Conservation (phyloP, 1,140 invertebrate genomes). For the Drosophila pseudoobscura region DNA sequence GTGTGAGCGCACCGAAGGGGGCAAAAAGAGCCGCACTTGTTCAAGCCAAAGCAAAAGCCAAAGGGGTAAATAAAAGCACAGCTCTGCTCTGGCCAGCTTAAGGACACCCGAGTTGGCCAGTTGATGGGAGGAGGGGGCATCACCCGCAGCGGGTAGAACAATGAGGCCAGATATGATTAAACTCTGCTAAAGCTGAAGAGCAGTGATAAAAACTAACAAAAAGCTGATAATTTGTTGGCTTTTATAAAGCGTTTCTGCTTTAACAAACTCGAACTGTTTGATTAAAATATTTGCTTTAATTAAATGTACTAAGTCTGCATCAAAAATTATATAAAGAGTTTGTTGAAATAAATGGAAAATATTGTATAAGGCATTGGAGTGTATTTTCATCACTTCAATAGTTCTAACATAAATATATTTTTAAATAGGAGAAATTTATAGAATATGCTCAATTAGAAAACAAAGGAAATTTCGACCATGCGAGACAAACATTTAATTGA, state of each 20-base stretch:
- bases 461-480: too few species aligned
- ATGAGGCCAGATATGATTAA: slow-evolving; percentile 71
- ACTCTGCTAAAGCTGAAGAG: slow-evolving; percentile 54
- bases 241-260: slow-evolving; percentile 27
- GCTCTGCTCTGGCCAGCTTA: slow-evolving; percentile 52
- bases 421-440: too few species aligned
- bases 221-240: slow-evolving; percentile 45
- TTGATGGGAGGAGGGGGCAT: background rate
- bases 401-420: too few species aligned
- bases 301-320: background rate
- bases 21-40: slow-evolving; percentile 64
- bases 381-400: too few species aligned
- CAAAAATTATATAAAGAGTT: too few species aligned
- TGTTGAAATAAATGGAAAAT: too few species aligned
- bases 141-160: slow-evolving; percentile 49
- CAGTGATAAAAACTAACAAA: slow-evolving; percentile 41
- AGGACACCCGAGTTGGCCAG: slow-evolving; percentile 37
- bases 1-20: background rate
- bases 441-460: too few species aligned
- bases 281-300: slow-evolving; percentile 1
- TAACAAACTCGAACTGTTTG: slow-evolving; percentile 14
- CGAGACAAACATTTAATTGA: too few species aligned
- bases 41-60: slow-evolving; percentile 72
- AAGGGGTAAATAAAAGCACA: slow-evolving; percentile 76
- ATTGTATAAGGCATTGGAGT: too few species aligned